Base-by-base conservation (phyloP, 1,140 invertebrate species). In the Fopius arisanus region DNA sequence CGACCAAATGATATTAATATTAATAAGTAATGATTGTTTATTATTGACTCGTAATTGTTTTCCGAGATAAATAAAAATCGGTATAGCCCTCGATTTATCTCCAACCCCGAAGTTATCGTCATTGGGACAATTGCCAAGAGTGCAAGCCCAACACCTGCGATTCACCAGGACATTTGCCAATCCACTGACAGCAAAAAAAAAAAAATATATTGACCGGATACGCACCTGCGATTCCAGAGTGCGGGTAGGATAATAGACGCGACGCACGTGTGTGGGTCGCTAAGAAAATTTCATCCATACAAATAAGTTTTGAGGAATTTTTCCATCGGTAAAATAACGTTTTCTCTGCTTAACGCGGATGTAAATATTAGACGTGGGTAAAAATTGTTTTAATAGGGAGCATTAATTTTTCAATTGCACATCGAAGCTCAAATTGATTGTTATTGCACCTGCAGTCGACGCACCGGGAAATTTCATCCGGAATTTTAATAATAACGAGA, bases 141-240 rank as follows among this genome's bases (percentile, higher is more conserved):
- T n/a, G 43, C 43, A 48, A 48, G 26, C 33, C 31, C 54, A 28
- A 70, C 54, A 62, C 51, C 54, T 40, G 69, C 51, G 9, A 68
- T 63, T 9, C 37, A 33, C 62, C 1, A 65, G 62, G 62, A 65
- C 62, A 33, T 59, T n/a, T 12, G 19, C 23, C 19, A 28, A 59
- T 10, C 9, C 54, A 26, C 21, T 10, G 10, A 26, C 16, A 21
- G 19, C 7, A 10, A n/a, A 31, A 65, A 62, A n/a, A 70, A 21
- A 70, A 54, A 4, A 19, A 59, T 28, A 31, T 14, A n/a, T 12
- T 37, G 14, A 63, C 51, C 69, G 69, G 69, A 70, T 70, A 70
- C 54, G 54, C 69, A 70, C 69, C 69, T 70, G 69, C 54, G 21
- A 62, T 62, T 62, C 23, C 29, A 62, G 69, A 29, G 69, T 70